These are phyloP conservation scores for Drosophila pegasa DNA, from an alignment of 2,888 invertebrate species.

Conservation along the genomic window DNA sequence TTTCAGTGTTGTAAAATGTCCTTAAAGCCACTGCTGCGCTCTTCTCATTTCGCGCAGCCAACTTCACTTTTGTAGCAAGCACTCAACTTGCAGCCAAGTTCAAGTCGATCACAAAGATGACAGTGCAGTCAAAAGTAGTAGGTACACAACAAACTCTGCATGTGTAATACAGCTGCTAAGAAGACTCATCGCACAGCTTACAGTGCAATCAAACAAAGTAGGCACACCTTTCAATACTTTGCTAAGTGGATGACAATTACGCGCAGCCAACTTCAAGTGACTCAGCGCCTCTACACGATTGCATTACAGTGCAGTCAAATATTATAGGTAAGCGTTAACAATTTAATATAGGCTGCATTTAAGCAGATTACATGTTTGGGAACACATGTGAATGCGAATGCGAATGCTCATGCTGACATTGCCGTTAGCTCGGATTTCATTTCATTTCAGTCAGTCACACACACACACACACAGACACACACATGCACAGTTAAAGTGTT, in stretches of 20 bases:
- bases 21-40: neutral
- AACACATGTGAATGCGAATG: conserved; percentile 23
- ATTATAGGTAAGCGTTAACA: neutral
- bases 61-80: neutral
- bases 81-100: neutral
- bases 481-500: conserved; percentile 71
- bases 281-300: neutral
- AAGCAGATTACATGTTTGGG: conserved; percentile 42
- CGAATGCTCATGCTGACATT: conserved; percentile 18
- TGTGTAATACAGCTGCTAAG: too few species aligned
- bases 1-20: neutral
- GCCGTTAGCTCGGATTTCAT: conserved; percentile 43
- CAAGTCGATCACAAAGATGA: neutral
- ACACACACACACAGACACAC: neutral
- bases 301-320: conserved; percentile 2
- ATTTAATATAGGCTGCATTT: conserved; percentile 16
- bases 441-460: conserved; percentile 49
- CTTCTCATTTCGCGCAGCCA: neutral
- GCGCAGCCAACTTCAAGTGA: conserved; percentile 6
- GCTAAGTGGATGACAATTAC: neutral
- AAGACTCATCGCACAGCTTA: neutral
- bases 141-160: neutral
- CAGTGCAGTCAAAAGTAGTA: neutral
- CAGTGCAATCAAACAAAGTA: neutral
- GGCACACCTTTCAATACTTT: neutral